Percentiles rank a stretch among this genome's conserved stretches.
These are phyloP conservation scores for Otis tarda DNA, from an alignment of 2,113 vertebrate genomes.

Conservation along the genomic window DNA sequence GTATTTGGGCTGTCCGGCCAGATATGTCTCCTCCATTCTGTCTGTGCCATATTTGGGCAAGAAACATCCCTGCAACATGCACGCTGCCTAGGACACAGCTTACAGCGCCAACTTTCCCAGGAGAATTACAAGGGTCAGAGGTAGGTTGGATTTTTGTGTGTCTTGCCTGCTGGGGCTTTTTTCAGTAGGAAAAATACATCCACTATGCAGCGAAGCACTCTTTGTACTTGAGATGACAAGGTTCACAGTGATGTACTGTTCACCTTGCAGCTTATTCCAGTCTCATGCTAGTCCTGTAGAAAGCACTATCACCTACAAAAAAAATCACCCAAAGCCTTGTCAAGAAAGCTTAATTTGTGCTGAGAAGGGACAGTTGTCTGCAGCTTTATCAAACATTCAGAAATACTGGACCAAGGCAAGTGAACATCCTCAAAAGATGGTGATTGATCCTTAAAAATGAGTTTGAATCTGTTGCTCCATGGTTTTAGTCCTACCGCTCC, in stretches of 20 bases:
- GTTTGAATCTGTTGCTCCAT: not conserved
- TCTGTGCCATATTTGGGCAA: not conserved
- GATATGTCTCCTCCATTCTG: not conserved
- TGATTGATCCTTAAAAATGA: not conserved
- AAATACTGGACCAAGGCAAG: not conserved
- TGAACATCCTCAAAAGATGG: not conserved
- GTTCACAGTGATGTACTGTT: not conserved
- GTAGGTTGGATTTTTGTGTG: not conserved
- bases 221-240: not conserved
- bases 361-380: not conserved
- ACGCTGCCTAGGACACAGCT: not conserved
- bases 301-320: not conserved
- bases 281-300: not conserved
- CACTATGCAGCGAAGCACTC: not conserved
- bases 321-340: not conserved
- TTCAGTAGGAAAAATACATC: not conserved
- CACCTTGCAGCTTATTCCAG: not conserved
- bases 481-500: not conserved
- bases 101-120: not conserved
- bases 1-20: not conserved
- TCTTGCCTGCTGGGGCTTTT: rapidly evolving
- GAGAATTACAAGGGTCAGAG: not conserved
- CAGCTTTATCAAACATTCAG: not conserved
- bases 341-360: not conserved
- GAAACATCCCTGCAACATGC: not conserved